Evolutionary conservation across 2,888 invertebrate species (phyloP).

Genomic region (Byasa hedistus): DNA sequence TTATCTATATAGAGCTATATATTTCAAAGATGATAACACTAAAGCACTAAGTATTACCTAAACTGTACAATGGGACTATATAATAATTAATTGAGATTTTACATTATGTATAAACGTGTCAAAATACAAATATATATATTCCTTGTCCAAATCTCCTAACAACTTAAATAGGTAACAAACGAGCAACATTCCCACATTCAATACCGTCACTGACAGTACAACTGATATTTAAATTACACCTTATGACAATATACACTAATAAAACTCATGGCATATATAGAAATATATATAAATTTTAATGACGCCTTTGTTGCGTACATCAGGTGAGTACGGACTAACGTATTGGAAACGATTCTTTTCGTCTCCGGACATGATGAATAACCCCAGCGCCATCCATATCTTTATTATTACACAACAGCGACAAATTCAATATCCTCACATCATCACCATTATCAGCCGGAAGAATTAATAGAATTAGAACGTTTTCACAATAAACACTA

Average conservation of each 20-base stretch:
- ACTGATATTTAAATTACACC: slow-evolving; percentile 49
- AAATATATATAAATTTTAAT: neutral
- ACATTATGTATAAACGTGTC: slow-evolving; percentile 77
- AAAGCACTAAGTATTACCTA: slow-evolving; percentile 63
- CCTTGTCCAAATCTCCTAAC: slow-evolving; percentile 66
- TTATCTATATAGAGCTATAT: slow-evolving; percentile 57
- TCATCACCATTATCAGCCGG: neutral
- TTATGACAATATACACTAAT: slow-evolving; percentile 32
- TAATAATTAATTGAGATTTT: slow-evolving; percentile 77
- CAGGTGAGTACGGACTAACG: neutral
- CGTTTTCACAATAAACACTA: slow-evolving; percentile 71
- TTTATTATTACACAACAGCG: slow-evolving; percentile 56
- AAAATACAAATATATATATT: slow-evolving; percentile 70
- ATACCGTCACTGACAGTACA: slow-evolving; percentile 70
- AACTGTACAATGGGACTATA: slow-evolving; percentile 75
- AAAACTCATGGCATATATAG: slow-evolving; percentile 1
- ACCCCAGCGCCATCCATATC: neutral
- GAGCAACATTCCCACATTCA: slow-evolving; percentile 67
- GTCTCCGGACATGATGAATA: neutral
- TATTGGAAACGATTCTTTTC: neutral
- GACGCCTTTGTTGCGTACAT: neutral
- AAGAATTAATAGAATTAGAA: slow-evolving; percentile 49
- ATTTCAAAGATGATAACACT: slow-evolving; percentile 62
- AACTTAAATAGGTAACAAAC: slow-evolving; percentile 77
- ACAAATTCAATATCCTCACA: slow-evolving; percentile 40